Conservation (phyloP, 2,888 invertebrate genomes). For the Leistus spinibarbis region DNA sequence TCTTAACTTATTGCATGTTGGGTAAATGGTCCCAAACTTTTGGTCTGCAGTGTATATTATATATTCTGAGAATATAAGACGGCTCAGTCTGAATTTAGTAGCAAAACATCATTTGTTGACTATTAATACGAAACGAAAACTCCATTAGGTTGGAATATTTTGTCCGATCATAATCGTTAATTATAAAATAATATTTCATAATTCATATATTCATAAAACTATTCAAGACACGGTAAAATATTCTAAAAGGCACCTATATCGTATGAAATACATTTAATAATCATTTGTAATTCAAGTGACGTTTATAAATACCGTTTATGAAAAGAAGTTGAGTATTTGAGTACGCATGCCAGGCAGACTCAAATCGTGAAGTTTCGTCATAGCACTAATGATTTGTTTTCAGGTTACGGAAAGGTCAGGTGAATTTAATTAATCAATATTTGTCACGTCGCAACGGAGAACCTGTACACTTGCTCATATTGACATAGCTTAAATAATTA, state of each 20-base stretch:
- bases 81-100: not conserved
- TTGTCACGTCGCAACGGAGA: conserved; percentile 26
- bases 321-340: not conserved
- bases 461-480: conserved; percentile 11
- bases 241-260: too few relatives aligned
- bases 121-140: not conserved
- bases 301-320: not conserved
- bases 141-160: not conserved
- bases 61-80: too few relatives aligned
- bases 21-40: too few relatives aligned
- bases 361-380: not conserved
- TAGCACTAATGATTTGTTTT: conserved; percentile 24
- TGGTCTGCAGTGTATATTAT: too few relatives aligned
- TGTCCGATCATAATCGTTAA: not conserved
- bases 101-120: not conserved
- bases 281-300: not conserved
- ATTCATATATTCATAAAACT: not conserved
- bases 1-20: too few relatives aligned
- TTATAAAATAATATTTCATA: not conserved
- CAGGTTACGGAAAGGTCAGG: conserved; percentile 31
- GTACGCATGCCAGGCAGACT: not conserved
- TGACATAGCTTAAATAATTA: conserved; percentile 33
- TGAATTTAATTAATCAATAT: conserved; percentile 36
- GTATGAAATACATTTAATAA: not conserved
- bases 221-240: not conserved